Evolutionary conservation across 1,140 invertebrate species (phyloP).

Genomic region (Thrips palmi): DNA sequence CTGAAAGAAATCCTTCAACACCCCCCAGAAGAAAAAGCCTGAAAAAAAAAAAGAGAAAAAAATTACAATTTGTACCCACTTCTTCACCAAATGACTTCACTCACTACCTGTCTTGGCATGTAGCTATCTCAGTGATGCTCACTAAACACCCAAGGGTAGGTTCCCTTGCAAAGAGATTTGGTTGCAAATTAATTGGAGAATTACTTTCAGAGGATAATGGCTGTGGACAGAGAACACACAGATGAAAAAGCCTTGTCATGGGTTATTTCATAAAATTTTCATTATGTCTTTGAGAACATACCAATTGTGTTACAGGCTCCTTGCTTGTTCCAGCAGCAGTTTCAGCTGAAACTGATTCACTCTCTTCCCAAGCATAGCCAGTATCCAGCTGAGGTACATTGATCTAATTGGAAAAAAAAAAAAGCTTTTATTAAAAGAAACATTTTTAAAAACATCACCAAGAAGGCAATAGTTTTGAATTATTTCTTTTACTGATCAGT

Average conservation of each 20-base stretch:
- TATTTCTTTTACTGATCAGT: not conserved
- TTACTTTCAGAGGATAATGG: too few species aligned
- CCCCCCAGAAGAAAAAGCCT: conserved; percentile 68
- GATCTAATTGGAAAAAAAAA: not conserved
- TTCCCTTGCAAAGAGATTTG: conserved; percentile 9
- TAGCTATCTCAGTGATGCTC: conserved; percentile 5
- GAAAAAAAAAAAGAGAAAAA: conserved; percentile 7
- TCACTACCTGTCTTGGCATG: conserved; percentile 12
- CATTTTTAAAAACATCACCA: not conserved
- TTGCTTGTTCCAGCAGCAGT: not conserved
- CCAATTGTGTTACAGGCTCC: not conserved
- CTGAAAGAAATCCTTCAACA: conserved; percentile 42
- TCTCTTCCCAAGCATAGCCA: too few species aligned
- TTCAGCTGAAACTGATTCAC: conserved; percentile 1
- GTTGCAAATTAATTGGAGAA: too few species aligned
- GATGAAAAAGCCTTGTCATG: too few species aligned
- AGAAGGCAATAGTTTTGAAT: not conserved
- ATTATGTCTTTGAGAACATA: not conserved
- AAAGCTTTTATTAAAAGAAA: conserved; percentile 1
- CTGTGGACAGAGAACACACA: too few species aligned
- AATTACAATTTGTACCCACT: not conserved
- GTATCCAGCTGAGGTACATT: not conserved
- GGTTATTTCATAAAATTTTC: too few species aligned
- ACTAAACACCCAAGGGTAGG: conserved; percentile 10
- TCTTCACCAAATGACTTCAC: not conserved